Base-by-base conservation (phyloP, 2,113 vertebrate genomes). In the Osmerus mordax region DNA sequence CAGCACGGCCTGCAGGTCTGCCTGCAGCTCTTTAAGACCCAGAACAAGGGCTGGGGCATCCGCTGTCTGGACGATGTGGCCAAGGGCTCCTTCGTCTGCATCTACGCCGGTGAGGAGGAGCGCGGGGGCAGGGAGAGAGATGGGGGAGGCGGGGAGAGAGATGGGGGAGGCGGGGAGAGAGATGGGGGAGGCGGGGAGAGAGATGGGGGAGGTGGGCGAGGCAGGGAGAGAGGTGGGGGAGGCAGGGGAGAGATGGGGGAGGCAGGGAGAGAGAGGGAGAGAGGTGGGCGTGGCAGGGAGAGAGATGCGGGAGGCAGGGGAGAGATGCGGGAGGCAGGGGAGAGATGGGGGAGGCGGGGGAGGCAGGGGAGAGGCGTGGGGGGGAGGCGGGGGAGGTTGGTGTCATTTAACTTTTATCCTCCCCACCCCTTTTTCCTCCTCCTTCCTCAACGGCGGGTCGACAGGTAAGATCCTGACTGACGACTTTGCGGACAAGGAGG, bases 1-100 rank as follows among this genome's bases (percentile, higher is more conserved):
- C 97, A 99, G 63, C 97, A 98, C 0, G 97, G 97, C 23, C 92
- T 99, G 3, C 97, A 99, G 72, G 96, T 99, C 58, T 88, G 97
- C 0, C 95, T 99, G n/a, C 97, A 99, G 88, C 92, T 99, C 3
- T 99, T 99, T 88, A 99, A 99, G 87, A 99, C 97, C 0, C 96
- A 98, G 88, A 98, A 99, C 91, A 99, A 99, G 75, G 97, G 97
- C 21, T 99, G 97, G 97, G 97, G 97, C 60, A 99, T 99, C 72
- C 95, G 97, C 67, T 98, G 97, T 88, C 89, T 99, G 14, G 97
- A 99, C 0, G 97, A 98, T 4, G 95, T 99, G 0, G 97, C 96
- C 69, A 98, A 97, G 54, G 97, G 97, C 73, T 99, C 97, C 4
- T 99, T 97, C 2, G 96, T 99, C 79, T 99, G 97, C 85, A 98